Evolutionary conservation across 1,140 invertebrate species (phyloP).

Genomic region (Lepidurus apus): DNA sequence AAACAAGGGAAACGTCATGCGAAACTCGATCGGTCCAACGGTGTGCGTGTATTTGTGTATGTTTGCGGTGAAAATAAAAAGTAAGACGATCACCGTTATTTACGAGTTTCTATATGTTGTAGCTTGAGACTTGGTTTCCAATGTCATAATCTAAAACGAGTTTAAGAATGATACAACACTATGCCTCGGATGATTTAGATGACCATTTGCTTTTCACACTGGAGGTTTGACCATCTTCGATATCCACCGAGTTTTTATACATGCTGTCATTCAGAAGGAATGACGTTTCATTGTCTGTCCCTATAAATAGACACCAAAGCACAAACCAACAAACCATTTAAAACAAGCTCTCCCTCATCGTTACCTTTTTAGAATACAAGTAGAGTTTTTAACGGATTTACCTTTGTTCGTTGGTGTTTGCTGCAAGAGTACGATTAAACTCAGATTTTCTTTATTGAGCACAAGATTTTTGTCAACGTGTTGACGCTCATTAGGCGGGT

Average conservation of each 20-base stretch:
- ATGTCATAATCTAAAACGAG: too few species aligned
- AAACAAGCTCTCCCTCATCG: neutral
- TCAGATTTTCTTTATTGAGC: neutral
- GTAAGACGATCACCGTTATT: too few species aligned
- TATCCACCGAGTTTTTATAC: neutral
- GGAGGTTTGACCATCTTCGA: neutral
- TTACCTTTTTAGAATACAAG: neutral
- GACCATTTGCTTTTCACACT: neutral
- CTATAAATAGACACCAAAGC: neutral
- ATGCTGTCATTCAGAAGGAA: neutral
- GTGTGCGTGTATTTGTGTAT: too few species aligned
- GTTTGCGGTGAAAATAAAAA: too few species aligned
- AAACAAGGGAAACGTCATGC: too few species aligned
- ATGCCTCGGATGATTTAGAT: neutral
- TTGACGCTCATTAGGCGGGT: neutral
- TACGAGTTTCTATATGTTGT: too few species aligned
- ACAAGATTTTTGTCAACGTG: neutral
- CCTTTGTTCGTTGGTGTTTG: neutral
- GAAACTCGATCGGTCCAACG: too few species aligned
- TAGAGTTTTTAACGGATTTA: neutral
- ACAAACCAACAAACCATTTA: neutral
- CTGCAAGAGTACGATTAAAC: neutral
- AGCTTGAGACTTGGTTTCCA: too few species aligned
- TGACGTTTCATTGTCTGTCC: neutral
- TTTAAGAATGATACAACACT: neutral